Conservation (phyloP, 2,888 invertebrate genomes). For the Thera obeliscata region DNA sequence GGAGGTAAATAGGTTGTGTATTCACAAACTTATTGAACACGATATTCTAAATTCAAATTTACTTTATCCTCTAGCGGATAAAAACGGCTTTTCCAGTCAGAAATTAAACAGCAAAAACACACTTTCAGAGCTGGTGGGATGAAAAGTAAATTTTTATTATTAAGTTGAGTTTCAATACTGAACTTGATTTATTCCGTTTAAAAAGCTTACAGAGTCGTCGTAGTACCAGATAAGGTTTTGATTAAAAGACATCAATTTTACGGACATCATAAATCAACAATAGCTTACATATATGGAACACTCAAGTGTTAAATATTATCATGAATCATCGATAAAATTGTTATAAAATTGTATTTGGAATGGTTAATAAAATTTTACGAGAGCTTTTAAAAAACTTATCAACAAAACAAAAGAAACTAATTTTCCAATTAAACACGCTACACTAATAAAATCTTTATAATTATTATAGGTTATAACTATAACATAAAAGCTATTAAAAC, state of each 20-base stretch:
- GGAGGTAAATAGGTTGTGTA: too few species aligned
- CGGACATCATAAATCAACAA: conserved; percentile 5
- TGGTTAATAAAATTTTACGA: not conserved
- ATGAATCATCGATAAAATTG: not conserved
- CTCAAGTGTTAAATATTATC: not conserved
- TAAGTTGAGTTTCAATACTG: not conserved
- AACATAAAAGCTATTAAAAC: too few species aligned
- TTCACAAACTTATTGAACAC: too few species aligned
- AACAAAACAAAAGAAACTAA: too few species aligned
- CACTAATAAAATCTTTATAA: too few species aligned
- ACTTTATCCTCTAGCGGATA: too few species aligned
- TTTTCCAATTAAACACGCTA: too few species aligned
- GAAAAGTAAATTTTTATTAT: not conserved
- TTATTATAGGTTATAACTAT: too few species aligned
- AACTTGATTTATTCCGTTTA: not conserved
- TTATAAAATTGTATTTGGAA: not conserved
- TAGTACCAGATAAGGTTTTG: not conserved
- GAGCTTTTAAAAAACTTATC: not conserved
- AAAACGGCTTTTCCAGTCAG: too few species aligned
- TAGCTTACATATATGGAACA: not conserved
- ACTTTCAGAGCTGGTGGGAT: too few species aligned
- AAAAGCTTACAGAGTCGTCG: not conserved
- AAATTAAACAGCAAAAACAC: too few species aligned
- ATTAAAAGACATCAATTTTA: conserved; percentile 11
- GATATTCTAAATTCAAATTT: too few species aligned